These are phyloP conservation scores for Blastobasis adustella DNA, from an alignment of 2,888 invertebrate genomes.

Conservation along the genomic window DNA sequence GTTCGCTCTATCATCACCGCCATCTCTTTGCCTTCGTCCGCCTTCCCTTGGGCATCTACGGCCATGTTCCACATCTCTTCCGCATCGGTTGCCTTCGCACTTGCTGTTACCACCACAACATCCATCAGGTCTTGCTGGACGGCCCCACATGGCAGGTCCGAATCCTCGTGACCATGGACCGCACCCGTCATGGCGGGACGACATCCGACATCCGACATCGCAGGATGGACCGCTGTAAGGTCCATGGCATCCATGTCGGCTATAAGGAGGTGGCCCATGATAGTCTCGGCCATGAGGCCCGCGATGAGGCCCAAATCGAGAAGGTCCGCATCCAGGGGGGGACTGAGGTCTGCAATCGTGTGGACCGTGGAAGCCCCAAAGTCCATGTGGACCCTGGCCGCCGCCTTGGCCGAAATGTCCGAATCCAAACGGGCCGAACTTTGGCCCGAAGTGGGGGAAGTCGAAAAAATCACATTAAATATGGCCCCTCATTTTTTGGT, in stretches of 20 bases:
- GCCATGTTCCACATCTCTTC: background rate
- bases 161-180: background rate
- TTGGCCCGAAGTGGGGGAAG: background rate
- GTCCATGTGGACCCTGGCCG: background rate
- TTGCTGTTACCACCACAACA: background rate
- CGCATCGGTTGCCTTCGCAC: background rate
- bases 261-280: no score
- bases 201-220: background rate
- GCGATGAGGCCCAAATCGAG: background rate
- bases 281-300: background rate
- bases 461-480: background rate
- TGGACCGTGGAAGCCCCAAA: background rate
- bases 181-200: background rate
- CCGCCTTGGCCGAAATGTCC: background rate
- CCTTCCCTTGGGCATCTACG: background rate
- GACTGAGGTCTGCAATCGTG: background rate
- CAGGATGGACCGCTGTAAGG: background rate
- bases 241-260: background rate
- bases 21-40: background rate
- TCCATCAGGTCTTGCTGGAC: background rate
- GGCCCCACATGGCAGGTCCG: conserved; percentile 2
- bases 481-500: conserved; percentile 1
- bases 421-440: no score
- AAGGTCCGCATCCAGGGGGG: background rate
- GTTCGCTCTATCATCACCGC: no score